phyloP scores from a whole-genome alignment of 1,140 invertebrate species.

The Hyposmocoma kahamanoa region DNA sequence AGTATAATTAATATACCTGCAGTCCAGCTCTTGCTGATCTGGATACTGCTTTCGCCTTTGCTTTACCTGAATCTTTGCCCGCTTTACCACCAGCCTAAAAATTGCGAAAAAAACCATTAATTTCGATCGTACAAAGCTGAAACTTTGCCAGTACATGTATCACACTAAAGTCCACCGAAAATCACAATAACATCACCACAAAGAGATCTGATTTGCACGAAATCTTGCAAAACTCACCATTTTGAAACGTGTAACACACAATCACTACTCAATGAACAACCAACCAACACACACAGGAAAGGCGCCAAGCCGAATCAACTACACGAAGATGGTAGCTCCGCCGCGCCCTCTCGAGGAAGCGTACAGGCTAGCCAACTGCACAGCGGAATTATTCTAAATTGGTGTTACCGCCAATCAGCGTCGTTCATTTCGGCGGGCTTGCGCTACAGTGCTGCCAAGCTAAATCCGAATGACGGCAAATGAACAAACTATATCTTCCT shows the following conservation, averaged over 20 bases:
- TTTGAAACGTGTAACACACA: slow-evolving; percentile 71
- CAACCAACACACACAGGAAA: slow-evolving; percentile 67
- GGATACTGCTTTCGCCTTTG: slow-evolving; percentile 99
- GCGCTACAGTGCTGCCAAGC: slow-evolving; percentile 27
- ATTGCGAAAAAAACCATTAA: slow-evolving; percentile 65
- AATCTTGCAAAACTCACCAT: slow-evolving; percentile 74
- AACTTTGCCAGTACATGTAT: slow-evolving; percentile 62
- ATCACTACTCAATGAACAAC: slow-evolving; percentile 60
- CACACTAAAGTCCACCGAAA: slow-evolving; percentile 40
- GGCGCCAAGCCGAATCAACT: slow-evolving; percentile 62
- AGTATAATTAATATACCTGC: slow-evolving; percentile 82
- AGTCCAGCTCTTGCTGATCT: slow-evolving; percentile 97
- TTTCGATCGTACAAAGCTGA: slow-evolving; percentile 62
- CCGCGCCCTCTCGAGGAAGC: slow-evolving; percentile 23
- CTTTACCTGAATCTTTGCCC: slow-evolving; percentile 99
- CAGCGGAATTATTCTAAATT: slow-evolving; percentile 44
- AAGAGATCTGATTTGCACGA: slow-evolving; percentile 45
- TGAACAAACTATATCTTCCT: slow-evolving; percentile 13
- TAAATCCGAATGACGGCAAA: slow-evolving; percentile 5
- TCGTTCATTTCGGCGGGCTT: slow-evolving; percentile 38
- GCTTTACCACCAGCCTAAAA: slow-evolving; percentile 98
- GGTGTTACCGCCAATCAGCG: slow-evolving; percentile 26
- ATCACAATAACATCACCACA: slow-evolving; percentile 39
- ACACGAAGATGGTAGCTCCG: slow-evolving; percentile 59
- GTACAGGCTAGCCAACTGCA: slow-evolving; percentile 42